Percentiles rank a stretch among this genome's conserved stretches.
Conservation (phyloP, 2,888 invertebrate species). For the Willowsia nigromaculata region DNA sequence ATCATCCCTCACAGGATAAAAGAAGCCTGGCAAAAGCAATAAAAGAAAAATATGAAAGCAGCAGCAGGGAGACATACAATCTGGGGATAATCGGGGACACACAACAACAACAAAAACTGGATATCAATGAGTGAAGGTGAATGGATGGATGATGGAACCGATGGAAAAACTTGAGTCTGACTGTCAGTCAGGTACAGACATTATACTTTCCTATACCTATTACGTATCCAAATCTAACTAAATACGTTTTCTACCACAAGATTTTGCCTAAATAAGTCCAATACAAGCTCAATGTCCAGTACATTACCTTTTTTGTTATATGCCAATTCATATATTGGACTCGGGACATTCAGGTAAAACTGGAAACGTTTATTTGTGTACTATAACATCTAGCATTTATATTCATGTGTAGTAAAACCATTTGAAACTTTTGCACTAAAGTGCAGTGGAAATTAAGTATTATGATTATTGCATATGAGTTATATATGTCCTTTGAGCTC, state of each 20-base stretch:
- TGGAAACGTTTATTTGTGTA: background rate
- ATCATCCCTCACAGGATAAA: conserved; percentile 55
- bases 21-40: conserved; percentile 57
- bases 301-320: background rate
- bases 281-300: background rate
- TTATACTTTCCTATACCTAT: background rate
- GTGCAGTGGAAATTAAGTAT: background rate
- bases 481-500: no score
- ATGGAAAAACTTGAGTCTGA: conserved; percentile 48
- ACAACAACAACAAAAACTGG: conserved; percentile 59
- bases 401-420: background rate
- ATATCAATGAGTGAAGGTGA: conserved; percentile 58
- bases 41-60: conserved; percentile 43
- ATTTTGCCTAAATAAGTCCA: background rate
- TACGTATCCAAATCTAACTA: background rate
- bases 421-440: conserved; percentile 44
- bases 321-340: background rate
- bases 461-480: conserved; percentile 26
- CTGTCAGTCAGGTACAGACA: background rate
- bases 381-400: background rate
- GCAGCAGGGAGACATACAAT: conserved; percentile 68
- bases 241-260: background rate
- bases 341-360: background rate
- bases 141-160: conserved; percentile 37
- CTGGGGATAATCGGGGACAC: conserved; percentile 64